Conservation (phyloP, 2,113 vertebrate species). For the Poeciliopsis turrubarensis region DNA sequence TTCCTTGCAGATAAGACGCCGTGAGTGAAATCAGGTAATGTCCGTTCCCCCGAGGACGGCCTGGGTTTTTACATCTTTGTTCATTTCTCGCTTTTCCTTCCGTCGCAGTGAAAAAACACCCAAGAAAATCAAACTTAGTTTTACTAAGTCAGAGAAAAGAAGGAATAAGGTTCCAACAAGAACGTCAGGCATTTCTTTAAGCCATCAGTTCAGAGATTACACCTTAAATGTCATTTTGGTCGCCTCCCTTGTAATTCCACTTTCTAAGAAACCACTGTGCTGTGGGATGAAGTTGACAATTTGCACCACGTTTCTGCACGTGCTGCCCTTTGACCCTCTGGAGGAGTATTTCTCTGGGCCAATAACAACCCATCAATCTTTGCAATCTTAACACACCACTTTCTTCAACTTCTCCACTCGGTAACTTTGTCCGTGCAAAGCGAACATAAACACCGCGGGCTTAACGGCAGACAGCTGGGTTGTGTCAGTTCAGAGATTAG, state of each 20-base stretch:
- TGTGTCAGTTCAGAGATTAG: constrained; percentile 29
- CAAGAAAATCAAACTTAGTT: too few species aligned
- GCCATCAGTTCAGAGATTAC: too few species aligned
- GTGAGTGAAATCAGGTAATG: constrained; percentile 1
- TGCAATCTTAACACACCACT: neutral
- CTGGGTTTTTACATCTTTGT: too few species aligned
- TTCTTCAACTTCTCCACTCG: constrained; percentile 4
- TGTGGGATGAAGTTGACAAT: neutral
- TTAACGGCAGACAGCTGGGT: constrained; percentile 57
- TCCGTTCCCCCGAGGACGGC: neutral
- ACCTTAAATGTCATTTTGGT: too few species aligned
- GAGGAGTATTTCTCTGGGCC: constrained; percentile 17
- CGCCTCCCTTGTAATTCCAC: too few species aligned
- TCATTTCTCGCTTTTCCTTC: too few species aligned
- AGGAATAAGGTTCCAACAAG: too few species aligned
- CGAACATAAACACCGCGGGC: constrained; percentile 17
- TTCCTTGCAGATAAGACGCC: constrained; percentile 6
- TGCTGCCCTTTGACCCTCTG: constrained; percentile 47
- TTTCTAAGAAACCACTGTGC: neutral
- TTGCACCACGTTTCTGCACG: neutral
- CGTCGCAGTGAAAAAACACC: too few species aligned
- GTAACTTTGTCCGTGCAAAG: constrained; percentile 28
- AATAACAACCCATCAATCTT: constrained; percentile 6
- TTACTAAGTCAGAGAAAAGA: too few species aligned
- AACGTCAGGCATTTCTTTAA: too few species aligned